Evolutionary conservation across 2,113 vertebrate species (phyloP).

Genomic region (Stercorarius parasiticus): DNA sequence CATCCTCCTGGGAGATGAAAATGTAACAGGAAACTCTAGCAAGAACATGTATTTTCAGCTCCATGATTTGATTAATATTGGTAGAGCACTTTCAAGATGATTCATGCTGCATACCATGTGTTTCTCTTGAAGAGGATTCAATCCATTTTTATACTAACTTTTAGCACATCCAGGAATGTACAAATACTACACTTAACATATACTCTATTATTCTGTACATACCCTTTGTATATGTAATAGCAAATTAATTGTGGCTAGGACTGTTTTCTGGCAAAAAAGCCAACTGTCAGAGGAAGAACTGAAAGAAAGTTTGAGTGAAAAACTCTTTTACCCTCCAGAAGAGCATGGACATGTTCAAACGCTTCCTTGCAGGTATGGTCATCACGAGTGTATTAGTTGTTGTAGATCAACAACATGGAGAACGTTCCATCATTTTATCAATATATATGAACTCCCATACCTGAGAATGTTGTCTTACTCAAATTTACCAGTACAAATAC

Average conservation of each 20-base stretch:
- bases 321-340: background rate
- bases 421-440: background rate
- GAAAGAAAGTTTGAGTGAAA: background rate
- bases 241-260: background rate
- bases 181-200: background rate
- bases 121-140: background rate
- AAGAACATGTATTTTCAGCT: conserved; percentile 18
- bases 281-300: background rate
- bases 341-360: background rate
- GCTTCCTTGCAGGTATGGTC: background rate
- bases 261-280: background rate
- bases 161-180: background rate
- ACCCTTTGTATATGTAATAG: background rate
- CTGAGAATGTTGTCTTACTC: background rate
- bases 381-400: background rate
- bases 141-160: background rate
- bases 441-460: background rate
- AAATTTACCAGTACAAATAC: background rate
- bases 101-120: background rate
- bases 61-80: background rate
- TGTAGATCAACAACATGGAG: background rate
- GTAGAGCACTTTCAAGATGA: background rate
- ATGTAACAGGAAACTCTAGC: background rate
- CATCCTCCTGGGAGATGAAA: background rate
- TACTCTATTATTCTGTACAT: background rate